Base-by-base conservation (phyloP, 1,140 invertebrate species). In the Neocloeon triangulifer region DNA sequence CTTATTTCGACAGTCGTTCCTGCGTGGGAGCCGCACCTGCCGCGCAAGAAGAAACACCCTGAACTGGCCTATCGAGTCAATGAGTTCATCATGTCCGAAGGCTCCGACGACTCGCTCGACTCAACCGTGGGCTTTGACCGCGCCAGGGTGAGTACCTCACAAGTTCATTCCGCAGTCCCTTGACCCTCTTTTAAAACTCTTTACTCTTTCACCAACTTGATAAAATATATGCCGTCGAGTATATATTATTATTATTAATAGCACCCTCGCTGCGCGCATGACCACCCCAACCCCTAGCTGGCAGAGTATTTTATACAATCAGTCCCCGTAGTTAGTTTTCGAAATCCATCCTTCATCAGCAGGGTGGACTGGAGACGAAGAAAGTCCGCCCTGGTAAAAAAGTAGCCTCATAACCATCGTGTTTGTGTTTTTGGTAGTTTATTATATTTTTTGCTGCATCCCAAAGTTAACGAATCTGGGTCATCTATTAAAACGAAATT, bases 1-100 rank as follows among this genome's bases (percentile, higher is more conserved):
- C n/a, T n/a, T n/a, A n/a, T n/a, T n/a, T n/a, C n/a, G n/a, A n/a
- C n/a, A 9, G 18, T 54, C 64, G 62, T 57, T 37, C 53, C 57
- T 19, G 59, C 56, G 16, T 62, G 73, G 57, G 78, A 82, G 53
- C 77, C 77, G 35, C 71, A 75, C 35, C 63, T 84, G 52, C 75
- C 76, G 35, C 66, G 77, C 36, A 65, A 76, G 45, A 82, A 81
- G 64, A 82, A 84, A 59, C 75, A 76, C 51, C 78, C 78, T 22
- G 75, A 79, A 41, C 62, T 81, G 45, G 77, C 77, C 39, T 80
- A 81, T 60, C 69, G 68, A 51, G 73, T 71, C 41, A 75, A 81
- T 55, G 74, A 80, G 50, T 70, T 80, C 46, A 66, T 80, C 45
- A 65, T 66, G 38, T 58, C 60, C 26, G 59, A 56, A 42, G 47